Conservation (phyloP, 2,888 invertebrate genomes). For the Campopleginae sp. region DNA sequence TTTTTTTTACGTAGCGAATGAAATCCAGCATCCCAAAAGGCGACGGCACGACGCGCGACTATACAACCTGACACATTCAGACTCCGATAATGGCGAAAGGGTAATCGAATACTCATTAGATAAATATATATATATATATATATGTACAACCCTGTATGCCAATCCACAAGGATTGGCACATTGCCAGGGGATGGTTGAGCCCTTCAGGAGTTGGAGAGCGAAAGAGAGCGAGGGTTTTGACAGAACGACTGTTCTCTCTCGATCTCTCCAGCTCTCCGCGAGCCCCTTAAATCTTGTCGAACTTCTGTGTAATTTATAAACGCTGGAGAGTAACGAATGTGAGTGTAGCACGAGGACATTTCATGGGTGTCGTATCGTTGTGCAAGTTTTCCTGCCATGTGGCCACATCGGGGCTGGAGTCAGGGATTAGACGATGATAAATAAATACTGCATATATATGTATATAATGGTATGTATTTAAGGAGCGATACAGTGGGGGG, state of each 20-base stretch:
- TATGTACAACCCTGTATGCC: neutral
- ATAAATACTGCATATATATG: slow-evolving; percentile 78
- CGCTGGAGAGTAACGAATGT: slow-evolving; percentile 72
- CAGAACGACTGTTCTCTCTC: slow-evolving; percentile 70
- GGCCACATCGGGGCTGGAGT: slow-evolving; percentile 80
- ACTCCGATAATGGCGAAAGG: slow-evolving; percentile 12
- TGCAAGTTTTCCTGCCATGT: slow-evolving; percentile 78
- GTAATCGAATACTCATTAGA: slow-evolving; percentile 29
- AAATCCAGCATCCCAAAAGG: neutral
- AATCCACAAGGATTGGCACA: neutral
- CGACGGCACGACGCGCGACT: neutral
- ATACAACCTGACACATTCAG: neutral
- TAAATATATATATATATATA: neutral
- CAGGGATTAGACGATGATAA: slow-evolving; percentile 84
- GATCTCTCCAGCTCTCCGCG: neutral
- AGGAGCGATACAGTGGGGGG: slow-evolving; percentile 54
- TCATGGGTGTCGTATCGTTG: slow-evolving; percentile 68
- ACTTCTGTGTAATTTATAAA: slow-evolving; percentile 83
- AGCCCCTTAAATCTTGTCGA: slow-evolving; percentile 79
- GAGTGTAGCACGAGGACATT: slow-evolving; percentile 76
- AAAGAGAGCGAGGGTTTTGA: slow-evolving; percentile 78
- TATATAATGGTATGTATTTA: slow-evolving; percentile 17
- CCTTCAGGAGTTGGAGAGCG: slow-evolving; percentile 65
- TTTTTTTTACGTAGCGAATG: neutral
- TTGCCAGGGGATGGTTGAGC: slow-evolving; percentile 75